Base-by-base conservation (phyloP, 1,140 invertebrate species). In the Drosophila gunungcola region DNA sequence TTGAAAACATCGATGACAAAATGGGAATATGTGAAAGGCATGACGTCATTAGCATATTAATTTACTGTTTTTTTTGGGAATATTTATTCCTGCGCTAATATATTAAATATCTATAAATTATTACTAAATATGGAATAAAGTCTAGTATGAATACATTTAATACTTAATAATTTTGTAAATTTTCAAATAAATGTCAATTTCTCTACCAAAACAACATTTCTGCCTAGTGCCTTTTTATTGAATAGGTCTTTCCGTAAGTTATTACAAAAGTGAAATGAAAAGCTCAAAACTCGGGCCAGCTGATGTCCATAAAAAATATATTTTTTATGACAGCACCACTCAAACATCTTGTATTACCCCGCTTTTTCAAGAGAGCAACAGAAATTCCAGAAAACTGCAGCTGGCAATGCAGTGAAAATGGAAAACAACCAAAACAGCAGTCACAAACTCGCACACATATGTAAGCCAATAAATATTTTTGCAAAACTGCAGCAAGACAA, bases 401-500 rank as follows among this genome's bases (percentile, higher is more conserved):
- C 68, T 72, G 68, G 21, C 36, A 6, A 16, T 21, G 29, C 34
- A 72, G 65, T 57, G 65, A 73, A 73, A 73, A 69, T 39, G 21
- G 32, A 42, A 61, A 58, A 64, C 32, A 58, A 43, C 25, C 39
- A 5, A 51, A 70, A 70, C 61, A 41, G 61, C 73, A 65, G 57
- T 42, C 34, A 32, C 34, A 38, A 34, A 57, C 25, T 49, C 64
- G 25, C 45, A 34, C 39, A 54, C 70, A 53, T 61, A 54, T 58
- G 48, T 61, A 46, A 27, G 73, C 62, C 80, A 81, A 85, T 78
- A 85, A 81, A 85, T 77, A 69, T 79, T 79, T 73, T 79, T 69
- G 73, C 65, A 70, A 52, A 27, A 27, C 68, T 73, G 63, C 53
- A 56, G 56, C 63, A 25, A 49, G 69, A 81, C 53, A 62, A 65